These are phyloP conservation scores for Hemithea aestivaria DNA, from an alignment of 2,888 invertebrate species.

Conservation along the genomic window DNA sequence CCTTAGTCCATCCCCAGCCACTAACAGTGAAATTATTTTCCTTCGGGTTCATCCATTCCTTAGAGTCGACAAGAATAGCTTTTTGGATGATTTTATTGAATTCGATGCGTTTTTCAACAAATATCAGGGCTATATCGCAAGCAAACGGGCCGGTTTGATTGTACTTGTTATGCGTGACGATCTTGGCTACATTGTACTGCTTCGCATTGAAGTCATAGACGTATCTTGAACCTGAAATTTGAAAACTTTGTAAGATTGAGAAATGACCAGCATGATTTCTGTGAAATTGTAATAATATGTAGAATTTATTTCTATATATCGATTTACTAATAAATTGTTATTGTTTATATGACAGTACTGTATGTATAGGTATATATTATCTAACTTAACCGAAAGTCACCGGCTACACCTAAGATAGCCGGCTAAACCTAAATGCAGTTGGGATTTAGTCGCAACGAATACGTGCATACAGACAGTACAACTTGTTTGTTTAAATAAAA, in stretches of 20 bases:
- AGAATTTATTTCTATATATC: no score
- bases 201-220: constrained; percentile 40
- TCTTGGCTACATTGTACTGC: constrained; percentile 30
- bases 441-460: no score
- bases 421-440: no score
- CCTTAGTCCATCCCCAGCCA: constrained; percentile 61
- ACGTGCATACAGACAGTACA: no score
- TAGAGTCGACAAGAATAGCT: constrained; percentile 38
- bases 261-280: no score
- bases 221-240: constrained; percentile 45
- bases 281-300: no score
- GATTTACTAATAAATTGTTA: no score
- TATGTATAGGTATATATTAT: no score
- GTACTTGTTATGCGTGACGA: constrained; percentile 46
- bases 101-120: constrained; percentile 35
- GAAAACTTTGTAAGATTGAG: background rate
- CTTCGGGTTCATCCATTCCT: constrained; percentile 45
- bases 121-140: constrained; percentile 55
- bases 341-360: no score
- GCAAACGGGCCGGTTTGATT: constrained; percentile 41
- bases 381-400: no score
- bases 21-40: constrained; percentile 40
- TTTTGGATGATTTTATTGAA: constrained; percentile 39
- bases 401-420: no score
- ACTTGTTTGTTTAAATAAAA: no score